A percentile compares a stretch with the other conserved stretches of the same genome.
These are phyloP conservation scores for Dromococcyx pavoninus DNA, from an alignment of 2,797 vertebrate species.

Conservation along the genomic window DNA sequence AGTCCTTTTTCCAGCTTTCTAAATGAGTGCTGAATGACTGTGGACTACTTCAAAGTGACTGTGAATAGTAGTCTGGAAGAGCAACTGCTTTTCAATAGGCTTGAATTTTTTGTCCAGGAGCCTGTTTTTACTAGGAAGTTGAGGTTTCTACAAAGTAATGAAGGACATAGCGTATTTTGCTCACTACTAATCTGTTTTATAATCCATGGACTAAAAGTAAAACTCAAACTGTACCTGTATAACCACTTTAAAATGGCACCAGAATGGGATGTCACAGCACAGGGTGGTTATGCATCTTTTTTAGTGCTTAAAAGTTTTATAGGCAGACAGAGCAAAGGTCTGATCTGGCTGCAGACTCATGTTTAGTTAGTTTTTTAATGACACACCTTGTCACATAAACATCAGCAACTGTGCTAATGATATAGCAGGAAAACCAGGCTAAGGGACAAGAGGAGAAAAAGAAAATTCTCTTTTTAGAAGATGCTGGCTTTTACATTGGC, in stretches of 20 bases:
- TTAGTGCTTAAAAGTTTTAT: background rate
- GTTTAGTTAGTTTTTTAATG: background rate
- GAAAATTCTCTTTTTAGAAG: background rate
- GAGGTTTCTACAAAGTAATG: background rate
- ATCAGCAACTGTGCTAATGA: background rate
- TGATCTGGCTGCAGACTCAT: background rate
- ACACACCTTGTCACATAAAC: background rate
- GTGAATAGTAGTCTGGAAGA: background rate
- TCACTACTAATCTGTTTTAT: background rate
- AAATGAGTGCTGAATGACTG: background rate
- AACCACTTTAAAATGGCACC: background rate
- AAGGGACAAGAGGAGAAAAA: background rate
- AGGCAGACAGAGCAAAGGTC: background rate
- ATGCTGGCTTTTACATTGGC: background rate
- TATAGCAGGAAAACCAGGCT: background rate
- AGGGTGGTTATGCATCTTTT: background rate
- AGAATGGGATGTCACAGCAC: background rate
- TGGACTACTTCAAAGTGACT: background rate
- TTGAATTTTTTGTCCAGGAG: background rate
- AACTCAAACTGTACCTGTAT: background rate
- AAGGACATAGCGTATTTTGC: background rate
- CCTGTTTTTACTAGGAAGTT: background rate
- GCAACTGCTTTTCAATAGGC: background rate
- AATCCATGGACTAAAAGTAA: background rate
- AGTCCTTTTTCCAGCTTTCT: slow-evolving; percentile 4